Percentiles rank a stretch among this genome's conserved stretches.
phyloP scores from a whole-genome alignment of 1,140 invertebrate genomes.

The Drosophila tsacasi region DNA sequence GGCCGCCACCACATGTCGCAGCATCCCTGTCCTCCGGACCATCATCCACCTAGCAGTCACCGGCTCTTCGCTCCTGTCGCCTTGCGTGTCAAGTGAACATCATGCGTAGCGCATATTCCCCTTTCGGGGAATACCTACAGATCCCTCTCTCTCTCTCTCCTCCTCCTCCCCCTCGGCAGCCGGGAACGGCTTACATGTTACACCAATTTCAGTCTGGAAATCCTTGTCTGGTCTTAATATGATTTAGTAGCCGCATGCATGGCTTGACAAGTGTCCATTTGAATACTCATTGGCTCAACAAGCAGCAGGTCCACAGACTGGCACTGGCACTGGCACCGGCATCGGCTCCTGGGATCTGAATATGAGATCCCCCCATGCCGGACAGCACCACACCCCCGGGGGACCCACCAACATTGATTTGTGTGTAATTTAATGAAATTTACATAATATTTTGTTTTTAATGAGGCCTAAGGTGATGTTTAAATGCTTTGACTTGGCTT shows the following conservation, averaged over 20 bases:
- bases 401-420: conserved; percentile 62
- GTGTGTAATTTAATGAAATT: conserved; percentile 84
- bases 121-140: conserved; percentile 13
- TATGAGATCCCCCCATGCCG: conserved; percentile 9
- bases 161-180: neutral
- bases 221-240: conserved; percentile 84
- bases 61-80: conserved; percentile 36
- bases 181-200: conserved; percentile 65
- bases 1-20: conserved; percentile 27
- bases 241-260: conserved; percentile 83
- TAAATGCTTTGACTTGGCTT: conserved; percentile 83
- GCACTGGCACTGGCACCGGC: conserved; percentile 15
- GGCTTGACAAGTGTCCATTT: conserved; percentile 85
- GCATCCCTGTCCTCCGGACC: conserved; percentile 8
- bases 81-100: conserved; percentile 84
- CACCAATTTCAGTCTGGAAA: conserved; percentile 80
- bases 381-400: neutral
- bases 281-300: conserved; percentile 85
- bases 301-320: conserved; percentile 44
- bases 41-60: conserved; percentile 14
- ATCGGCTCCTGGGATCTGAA: conserved; percentile 31
- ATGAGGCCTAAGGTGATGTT: conserved; percentile 84
- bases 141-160: neutral
- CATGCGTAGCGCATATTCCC: conserved; percentile 75
- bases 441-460: conserved; percentile 84